A percentile compares a stretch with the other conserved stretches of the same genome.
Conservation (phyloP, 2,888 invertebrate genomes). For the Eupeodes luniger region DNA sequence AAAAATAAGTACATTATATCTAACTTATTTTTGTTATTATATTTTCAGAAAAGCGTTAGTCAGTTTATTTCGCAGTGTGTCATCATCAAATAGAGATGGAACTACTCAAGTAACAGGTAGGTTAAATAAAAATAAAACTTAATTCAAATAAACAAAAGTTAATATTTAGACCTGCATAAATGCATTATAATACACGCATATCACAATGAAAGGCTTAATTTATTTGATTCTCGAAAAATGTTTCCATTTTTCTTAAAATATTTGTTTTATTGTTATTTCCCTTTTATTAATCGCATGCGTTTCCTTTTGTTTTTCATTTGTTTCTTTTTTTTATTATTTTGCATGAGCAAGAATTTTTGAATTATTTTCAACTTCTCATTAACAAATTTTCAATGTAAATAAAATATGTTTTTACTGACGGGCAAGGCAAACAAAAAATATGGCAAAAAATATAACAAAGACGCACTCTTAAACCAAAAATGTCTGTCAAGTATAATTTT, state of each 20-base stretch:
- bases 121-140: neutral
- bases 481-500: neutral
- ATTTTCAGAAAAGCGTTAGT: conserved; percentile 82
- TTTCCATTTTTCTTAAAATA: too few relatives aligned
- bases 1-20: too few relatives aligned
- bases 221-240: neutral
- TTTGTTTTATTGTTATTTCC: too few relatives aligned
- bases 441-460: neutral
- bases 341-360: neutral
- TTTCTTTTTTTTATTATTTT: neutral
- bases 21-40: neutral
- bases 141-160: neutral
- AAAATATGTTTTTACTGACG: neutral
- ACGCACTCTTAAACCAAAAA: neutral
- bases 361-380: too few relatives aligned
- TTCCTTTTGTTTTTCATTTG: neutral
- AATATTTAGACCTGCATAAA: neutral
- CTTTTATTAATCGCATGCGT: neutral
- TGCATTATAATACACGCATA: too few relatives aligned
- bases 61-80: conserved; percentile 82
- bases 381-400: neutral
- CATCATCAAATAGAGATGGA: conserved; percentile 81
- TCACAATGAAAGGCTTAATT: too few relatives aligned
- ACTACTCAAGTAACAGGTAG: conserved; percentile 84
- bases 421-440: neutral